phyloP scores from a whole-genome alignment of 2,113 vertebrate genomes.

The Crocuta crocuta region DNA sequence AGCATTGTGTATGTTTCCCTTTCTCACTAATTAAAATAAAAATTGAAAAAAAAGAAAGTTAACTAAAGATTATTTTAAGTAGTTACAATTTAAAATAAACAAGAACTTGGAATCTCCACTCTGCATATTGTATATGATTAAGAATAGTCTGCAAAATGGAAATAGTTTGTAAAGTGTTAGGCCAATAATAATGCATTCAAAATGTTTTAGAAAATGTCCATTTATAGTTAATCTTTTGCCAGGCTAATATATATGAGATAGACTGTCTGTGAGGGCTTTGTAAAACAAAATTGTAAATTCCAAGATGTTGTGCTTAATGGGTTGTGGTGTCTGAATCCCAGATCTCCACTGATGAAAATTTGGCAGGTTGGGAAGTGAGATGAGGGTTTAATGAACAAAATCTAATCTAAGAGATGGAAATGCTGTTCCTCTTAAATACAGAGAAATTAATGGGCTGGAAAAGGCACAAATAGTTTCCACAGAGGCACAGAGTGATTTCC shows the following conservation, averaged over 20 bases:
- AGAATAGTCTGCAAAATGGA: constrained; percentile 20
- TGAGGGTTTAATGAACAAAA: constrained; percentile 83
- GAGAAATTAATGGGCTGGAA: constrained; percentile 64
- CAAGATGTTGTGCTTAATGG: constrained; percentile 63
- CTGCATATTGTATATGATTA: constrained; percentile 12
- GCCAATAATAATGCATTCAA: constrained; percentile 52
- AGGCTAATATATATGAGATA: background rate
- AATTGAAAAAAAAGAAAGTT: background rate
- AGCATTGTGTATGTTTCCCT: background rate
- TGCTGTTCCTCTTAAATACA: constrained; percentile 72
- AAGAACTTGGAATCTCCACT: constrained; percentile 18
- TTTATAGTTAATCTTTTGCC: constrained; percentile 68
- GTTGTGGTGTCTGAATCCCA: constrained; percentile 49
- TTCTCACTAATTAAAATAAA: background rate
- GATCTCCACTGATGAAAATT: constrained; percentile 64
- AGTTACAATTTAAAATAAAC: constrained; percentile 27
- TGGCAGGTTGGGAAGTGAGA: constrained; percentile 78
- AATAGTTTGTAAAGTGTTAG: constrained; percentile 58
- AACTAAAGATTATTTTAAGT: background rate
- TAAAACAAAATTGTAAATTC: constrained; percentile 22
- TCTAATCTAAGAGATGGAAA: constrained; percentile 71
- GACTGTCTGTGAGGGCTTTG: constrained; percentile 46
- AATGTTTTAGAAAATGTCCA: constrained; percentile 67
- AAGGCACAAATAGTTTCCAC: constrained; percentile 60
- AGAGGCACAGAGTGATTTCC: background rate